Percentiles rank a stretch among this genome's conserved stretches.
Conservation (phyloP, 2,113 vertebrate genomes). For the Halcyon senegalensis region DNA sequence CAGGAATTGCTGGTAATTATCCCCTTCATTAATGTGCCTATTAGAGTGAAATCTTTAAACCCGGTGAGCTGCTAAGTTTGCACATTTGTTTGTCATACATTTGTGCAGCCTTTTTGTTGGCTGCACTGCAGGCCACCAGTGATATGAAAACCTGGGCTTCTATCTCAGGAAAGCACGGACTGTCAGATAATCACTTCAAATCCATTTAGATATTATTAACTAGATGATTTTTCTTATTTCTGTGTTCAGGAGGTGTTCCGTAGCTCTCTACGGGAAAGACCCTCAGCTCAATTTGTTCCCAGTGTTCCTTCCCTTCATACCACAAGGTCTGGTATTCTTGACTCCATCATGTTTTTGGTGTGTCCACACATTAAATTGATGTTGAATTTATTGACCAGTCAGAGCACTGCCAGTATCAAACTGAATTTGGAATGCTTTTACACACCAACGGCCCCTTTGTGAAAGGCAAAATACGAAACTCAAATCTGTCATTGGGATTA, state of each 20-base stretch:
- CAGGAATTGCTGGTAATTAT: not conserved
- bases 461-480: not conserved
- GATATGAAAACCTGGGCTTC: not conserved
- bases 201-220: not conserved
- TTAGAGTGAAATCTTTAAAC: not conserved
- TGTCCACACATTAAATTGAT: not conserved
- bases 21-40: not conserved
- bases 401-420: not conserved
- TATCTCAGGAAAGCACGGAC: not conserved
- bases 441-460: not conserved
- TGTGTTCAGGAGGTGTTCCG: not conserved
- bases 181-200: not conserved
- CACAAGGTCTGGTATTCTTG: not conserved
- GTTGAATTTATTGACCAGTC: not conserved
- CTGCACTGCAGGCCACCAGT: not conserved
- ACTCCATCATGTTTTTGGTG: not conserved
- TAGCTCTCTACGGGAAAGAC: not conserved
- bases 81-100: not conserved
- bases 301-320: not conserved
- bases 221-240: not conserved
- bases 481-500: not conserved
- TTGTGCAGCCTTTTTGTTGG: not conserved
- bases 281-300: not conserved
- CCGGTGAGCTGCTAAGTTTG: not conserved
- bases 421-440: not conserved